Percentiles rank a stretch among this genome's conserved stretches.
These are phyloP conservation scores for Crambe crambe DNA, from an alignment of 37 sponge, comb jelly and placozoan species.

Conservation along the genomic window DNA sequence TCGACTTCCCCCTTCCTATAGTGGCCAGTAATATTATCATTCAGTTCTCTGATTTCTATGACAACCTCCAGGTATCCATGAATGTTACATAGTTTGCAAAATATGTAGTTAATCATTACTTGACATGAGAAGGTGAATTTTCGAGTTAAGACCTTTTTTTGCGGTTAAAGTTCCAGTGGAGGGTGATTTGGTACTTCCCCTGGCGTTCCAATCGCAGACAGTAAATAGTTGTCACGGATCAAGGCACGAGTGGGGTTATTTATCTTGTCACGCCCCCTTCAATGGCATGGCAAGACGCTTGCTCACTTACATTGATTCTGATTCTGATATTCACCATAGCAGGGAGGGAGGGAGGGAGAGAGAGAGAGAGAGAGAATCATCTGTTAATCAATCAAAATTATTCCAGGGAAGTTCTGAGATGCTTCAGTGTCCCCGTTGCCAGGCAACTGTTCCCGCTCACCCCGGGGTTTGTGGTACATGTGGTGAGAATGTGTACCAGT, in stretches of 20 bases:
- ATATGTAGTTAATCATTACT: too few relatives aligned
- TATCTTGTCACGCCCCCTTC: conserved; percentile 4
- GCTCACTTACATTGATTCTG: not conserved
- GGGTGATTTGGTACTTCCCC: not conserved
- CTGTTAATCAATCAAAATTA: not conserved
- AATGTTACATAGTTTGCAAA: too few relatives aligned
- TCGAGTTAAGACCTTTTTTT: too few relatives aligned
- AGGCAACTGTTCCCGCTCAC: conserved; percentile 85
- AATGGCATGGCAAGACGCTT: conserved; percentile 15
- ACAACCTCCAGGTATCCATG: conserved; percentile 76
- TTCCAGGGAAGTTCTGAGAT: conserved; percentile 78
- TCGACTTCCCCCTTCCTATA: conserved; percentile 90
- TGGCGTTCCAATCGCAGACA: conserved; percentile 25
- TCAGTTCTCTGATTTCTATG: conserved; percentile 92
- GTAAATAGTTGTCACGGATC: conserved; percentile 11
- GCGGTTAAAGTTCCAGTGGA: conserved; percentile 17
- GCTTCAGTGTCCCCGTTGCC: conserved; percentile 95
- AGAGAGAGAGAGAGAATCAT: too few relatives aligned
- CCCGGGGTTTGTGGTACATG: conserved; percentile 93
- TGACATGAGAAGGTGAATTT: not conserved
- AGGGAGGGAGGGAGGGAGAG: too few relatives aligned
- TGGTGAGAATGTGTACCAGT: conserved; percentile 97
- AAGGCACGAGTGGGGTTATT: conserved; percentile 2
- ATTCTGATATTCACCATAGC: too few relatives aligned
- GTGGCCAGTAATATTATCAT: conserved; percentile 85